Base-by-base conservation (phyloP, 1,140 invertebrate genomes). In the Drosophila arizonae region DNA sequence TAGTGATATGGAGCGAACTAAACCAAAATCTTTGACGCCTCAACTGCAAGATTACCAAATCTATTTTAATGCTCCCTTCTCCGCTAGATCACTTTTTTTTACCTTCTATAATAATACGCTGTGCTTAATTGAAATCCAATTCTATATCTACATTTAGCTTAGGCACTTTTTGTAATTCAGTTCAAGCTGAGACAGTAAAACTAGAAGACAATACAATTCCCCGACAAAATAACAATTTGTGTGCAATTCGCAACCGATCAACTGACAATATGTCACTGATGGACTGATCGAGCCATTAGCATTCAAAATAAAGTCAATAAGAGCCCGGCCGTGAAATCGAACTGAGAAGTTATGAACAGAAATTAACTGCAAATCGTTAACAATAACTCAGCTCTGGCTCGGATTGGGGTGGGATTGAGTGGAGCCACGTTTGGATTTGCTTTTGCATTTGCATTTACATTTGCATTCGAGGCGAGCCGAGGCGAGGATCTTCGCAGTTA, bases 301-400 rank as follows among this genome's bases (percentile, higher is more conserved):
- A 85, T 77, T 71, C 81, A 74, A 77, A 79, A 80, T 74, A 85
- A 86, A 86, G 79, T 81, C 77, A 81, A 77, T 79, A 77, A 72
- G 54, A 57, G 73, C 17, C 72, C 68, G 72, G 48, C 68, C 76
- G 46, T 79, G 72, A 73, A 80, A 80, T 68, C 73, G 81, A 78
- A 82, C 56, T 54, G 62, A 52, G 79, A 77, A 80, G 54, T 77
- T 76, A 78, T 75, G 66, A 17, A 66, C 61, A 26, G 67, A 62
- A 85, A 86, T 85, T 81, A 86, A 85, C 74, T 81, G 81, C 81
- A 86, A 85, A 86, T 86, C 81, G 81, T 81, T 85, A 85, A 86
- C 78, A 86, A 86, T 85, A 86, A 86, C 71, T 86, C 82, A 86
- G 61, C 46, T 51, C 10, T 45, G 54, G 62, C 43, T 48, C 48